phyloP scores from a whole-genome alignment of 2,113 vertebrate species.

The Calypte anna region DNA sequence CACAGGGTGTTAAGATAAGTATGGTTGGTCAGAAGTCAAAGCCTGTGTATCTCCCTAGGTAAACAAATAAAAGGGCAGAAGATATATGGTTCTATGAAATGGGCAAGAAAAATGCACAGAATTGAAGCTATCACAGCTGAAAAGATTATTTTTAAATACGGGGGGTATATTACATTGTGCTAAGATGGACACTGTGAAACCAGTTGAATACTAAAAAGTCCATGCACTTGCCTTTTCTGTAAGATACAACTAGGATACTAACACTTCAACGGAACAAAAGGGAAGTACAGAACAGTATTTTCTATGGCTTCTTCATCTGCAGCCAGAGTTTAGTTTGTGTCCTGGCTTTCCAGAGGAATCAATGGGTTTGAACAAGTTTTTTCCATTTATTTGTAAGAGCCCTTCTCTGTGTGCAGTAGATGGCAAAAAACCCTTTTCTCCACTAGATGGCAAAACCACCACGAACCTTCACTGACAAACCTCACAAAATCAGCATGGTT shows the following conservation, averaged over 20 bases:
- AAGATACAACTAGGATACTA: not conserved
- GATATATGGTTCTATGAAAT: not conserved
- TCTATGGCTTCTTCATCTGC: not conserved
- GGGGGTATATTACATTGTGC: not conserved
- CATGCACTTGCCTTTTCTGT: not conserved
- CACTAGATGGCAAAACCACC: slow-evolving; percentile 8
- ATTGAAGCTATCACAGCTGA: not conserved
- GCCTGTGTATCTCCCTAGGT: not conserved
- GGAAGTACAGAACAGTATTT: not conserved
- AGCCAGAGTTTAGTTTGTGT: not conserved
- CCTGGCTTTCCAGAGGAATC: not conserved
- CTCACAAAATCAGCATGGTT: not conserved
- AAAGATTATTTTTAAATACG: not conserved
- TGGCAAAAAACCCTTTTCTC: not conserved
- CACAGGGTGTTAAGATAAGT: not conserved
- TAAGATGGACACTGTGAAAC: not conserved
- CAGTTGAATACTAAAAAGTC: not conserved
- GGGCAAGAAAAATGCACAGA: not conserved
- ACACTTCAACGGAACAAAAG: not conserved
- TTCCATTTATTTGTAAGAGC: not conserved
- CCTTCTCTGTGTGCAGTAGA: not conserved
- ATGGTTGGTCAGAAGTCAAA: not conserved
- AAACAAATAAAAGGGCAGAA: not conserved
- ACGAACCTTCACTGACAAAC: not conserved
- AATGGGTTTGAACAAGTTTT: not conserved